Evolutionary conservation across 2,888 invertebrate genomes (phyloP), one percentile per base, ranked within the genome.

Genomic region (Agrochola macilenta): DNA sequence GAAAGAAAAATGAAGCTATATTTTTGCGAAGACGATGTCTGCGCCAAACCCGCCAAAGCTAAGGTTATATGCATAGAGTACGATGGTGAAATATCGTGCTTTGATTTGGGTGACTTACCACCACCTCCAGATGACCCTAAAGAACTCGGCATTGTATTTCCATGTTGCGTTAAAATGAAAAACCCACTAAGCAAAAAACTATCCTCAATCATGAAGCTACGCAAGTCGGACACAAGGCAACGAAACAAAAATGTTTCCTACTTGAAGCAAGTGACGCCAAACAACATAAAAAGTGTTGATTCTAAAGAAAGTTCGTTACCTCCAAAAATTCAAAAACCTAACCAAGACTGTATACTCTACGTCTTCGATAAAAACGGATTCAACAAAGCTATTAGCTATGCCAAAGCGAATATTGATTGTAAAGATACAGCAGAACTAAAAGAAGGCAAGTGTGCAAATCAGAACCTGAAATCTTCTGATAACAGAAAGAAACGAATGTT

Each of bases 121-220:
- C 71, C 76, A 39, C 60, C 69, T 9, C 79, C 79, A 26, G 60
- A 49, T 5, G 49, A 82, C 26, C 76, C 74, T 2, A 73, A 14
- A 73, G 60, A 81, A 35, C 66, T 78, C 12, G 79, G 74, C 12
- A 82, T 84, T 23, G 49, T 79, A 26, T 84, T 82, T 74, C 84
- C 82, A 49, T 84, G 79, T 68, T 82, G 82, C 60, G 61, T 74
- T 5, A 73, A 60, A 54, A 81, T 46, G 14, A 64, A 71, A 46
- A 77, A 70, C 3, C 2, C 23, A 23, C 17, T 9, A 7, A 20
- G 14, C 20, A 52, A 60, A 54, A 69, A 66, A 52, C 14, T 17
- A 49, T 11, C 61, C 3, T 64, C 58, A 60, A 23, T 35, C 12
- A 20, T 30, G 23, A 57, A 69, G 5, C 14, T 60, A 30, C 30